phyloP scores from a whole-genome alignment of 2,113 vertebrate genomes.

The Ceyx melanurus region DNA sequence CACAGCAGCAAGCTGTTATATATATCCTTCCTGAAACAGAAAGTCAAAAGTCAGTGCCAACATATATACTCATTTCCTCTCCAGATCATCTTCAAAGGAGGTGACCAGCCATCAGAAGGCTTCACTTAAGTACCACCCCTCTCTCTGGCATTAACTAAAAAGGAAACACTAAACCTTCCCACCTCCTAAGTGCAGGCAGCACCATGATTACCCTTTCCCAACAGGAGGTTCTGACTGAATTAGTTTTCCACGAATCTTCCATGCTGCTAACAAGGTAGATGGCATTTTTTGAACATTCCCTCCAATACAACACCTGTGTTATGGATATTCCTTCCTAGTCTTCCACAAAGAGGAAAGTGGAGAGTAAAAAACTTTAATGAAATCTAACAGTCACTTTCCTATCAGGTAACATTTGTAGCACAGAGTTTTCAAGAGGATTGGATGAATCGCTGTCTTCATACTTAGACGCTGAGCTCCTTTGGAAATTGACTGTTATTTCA shows the following conservation, averaged over 20 bases:
- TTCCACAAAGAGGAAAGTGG: not conserved
- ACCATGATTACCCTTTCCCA: not conserved
- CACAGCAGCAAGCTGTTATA: not conserved
- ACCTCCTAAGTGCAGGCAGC: not conserved
- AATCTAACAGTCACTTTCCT: not conserved
- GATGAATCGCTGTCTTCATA: not conserved
- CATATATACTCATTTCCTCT: not conserved
- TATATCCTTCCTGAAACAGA: not conserved
- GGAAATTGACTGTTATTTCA: not conserved
- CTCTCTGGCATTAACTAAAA: not conserved
- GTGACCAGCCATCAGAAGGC: not conserved
- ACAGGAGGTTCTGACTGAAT: not conserved
- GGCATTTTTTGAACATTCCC: not conserved
- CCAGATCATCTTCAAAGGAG: not conserved
- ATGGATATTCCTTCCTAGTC: not conserved
- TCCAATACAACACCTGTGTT: not conserved
- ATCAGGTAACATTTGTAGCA: not conserved
- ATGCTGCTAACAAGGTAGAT: not conserved
- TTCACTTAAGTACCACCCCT: not conserved
- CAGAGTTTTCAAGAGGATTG: not conserved
- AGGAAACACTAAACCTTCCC: not conserved
- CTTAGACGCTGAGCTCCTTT: not conserved
- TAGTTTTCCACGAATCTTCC: not conserved
- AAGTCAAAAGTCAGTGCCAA: accelerated
- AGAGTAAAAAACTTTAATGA: not conserved